These are phyloP conservation scores for Melitaea cinxia DNA, from an alignment of 1,140 invertebrate species.

Conservation along the genomic window DNA sequence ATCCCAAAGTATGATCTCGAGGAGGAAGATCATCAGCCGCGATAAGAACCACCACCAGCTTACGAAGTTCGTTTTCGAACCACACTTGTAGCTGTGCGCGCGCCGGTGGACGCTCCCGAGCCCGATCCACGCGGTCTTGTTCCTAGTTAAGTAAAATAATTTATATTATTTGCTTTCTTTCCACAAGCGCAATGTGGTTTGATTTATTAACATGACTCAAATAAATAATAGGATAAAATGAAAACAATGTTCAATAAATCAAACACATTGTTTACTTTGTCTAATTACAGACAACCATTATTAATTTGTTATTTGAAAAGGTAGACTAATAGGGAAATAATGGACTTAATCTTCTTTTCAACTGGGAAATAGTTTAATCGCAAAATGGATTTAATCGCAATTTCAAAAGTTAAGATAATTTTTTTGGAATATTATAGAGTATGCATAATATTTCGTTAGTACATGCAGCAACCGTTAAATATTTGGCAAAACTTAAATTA, in stretches of 20 bases:
- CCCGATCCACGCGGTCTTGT: constrained; percentile 84
- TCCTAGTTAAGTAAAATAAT: constrained; percentile 51
- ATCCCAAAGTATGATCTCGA: constrained; percentile 88
- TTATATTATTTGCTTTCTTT: background rate
- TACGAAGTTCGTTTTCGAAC: constrained; percentile 91
- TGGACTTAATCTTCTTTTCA: constrained; percentile 6
- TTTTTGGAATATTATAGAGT: constrained; percentile 37
- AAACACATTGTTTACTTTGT: constrained; percentile 37
- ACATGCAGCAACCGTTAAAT: constrained; percentile 74
- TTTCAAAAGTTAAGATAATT: constrained; percentile 38
- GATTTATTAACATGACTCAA: background rate
- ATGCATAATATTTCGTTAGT: constrained; percentile 61
- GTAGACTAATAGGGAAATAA: background rate
- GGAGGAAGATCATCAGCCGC: constrained; percentile 91
- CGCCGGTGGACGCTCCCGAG: constrained; percentile 87
- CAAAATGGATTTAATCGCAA: too few relatives aligned
- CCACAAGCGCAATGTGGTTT: constrained; percentile 1
- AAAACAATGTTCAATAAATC: constrained; percentile 2
- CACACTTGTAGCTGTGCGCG: constrained; percentile 92
- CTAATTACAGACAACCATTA: constrained; percentile 14
- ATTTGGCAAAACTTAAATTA: constrained; percentile 30
- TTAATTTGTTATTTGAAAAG: constrained; percentile 14
- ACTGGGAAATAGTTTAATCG: too few relatives aligned
- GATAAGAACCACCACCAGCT: constrained; percentile 91
- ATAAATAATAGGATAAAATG: background rate